phyloP scores from a whole-genome alignment of 2,888 invertebrate genomes.

The Andrena bicolor region DNA sequence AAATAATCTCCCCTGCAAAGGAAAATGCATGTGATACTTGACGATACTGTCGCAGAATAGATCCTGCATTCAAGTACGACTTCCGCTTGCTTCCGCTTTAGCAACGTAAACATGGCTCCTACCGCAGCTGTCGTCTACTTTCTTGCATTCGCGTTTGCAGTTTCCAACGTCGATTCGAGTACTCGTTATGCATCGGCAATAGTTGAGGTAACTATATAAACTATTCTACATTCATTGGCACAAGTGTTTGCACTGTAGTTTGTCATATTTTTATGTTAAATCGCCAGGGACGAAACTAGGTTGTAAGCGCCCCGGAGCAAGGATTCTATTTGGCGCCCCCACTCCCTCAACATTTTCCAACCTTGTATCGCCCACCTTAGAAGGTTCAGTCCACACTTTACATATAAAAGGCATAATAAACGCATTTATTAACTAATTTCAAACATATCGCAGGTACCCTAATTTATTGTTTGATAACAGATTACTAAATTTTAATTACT shows the following conservation, averaged over 20 bases:
- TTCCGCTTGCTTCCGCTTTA: constrained; percentile 61
- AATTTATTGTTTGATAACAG: too few species aligned
- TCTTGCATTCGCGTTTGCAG: constrained; percentile 39
- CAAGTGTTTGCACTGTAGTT: not conserved
- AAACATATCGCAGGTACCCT: too few species aligned
- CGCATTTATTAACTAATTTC: too few species aligned
- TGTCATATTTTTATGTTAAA: constrained; percentile 7
- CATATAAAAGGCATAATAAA: too few species aligned
- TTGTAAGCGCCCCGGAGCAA: too few species aligned
- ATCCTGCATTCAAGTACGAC: not conserved
- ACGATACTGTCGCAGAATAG: not conserved
- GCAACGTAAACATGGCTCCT: constrained; percentile 70
- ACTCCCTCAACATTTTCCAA: too few species aligned
- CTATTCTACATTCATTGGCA: constrained; percentile 4
- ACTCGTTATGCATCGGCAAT: constrained; percentile 70
- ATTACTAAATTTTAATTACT: too few species aligned
- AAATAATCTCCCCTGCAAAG: too few species aligned
- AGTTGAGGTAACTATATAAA: constrained; percentile 72
- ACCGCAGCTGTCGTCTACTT: constrained; percentile 46
- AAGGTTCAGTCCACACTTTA: too few species aligned
- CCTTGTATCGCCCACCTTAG: too few species aligned
- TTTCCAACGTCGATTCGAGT: constrained; percentile 54
- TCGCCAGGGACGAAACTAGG: too few species aligned
- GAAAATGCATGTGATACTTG: not conserved
- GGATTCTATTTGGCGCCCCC: too few species aligned